Conservation (phyloP, 1,140 invertebrate species). For the Grapholita molesta region DNA sequence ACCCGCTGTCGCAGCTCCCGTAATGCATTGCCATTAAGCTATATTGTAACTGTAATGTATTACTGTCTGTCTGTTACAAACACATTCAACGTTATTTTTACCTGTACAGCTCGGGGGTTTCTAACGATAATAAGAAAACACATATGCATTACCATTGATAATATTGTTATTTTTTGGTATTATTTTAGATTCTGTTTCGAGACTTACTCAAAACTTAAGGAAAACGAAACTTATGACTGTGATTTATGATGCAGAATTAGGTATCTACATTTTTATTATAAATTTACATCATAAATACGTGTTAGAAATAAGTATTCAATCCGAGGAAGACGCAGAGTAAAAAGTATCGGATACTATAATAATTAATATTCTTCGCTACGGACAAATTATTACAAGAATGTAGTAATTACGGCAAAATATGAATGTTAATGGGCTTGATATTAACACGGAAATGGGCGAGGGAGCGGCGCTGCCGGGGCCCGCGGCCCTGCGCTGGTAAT, state of each 20-base stretch:
- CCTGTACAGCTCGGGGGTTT: neutral
- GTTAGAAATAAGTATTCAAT: neutral
- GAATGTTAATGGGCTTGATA: slow-evolving; percentile 13
- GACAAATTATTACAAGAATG: neutral
- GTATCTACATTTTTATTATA: too few relatives aligned
- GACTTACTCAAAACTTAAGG: too few relatives aligned
- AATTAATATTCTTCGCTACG: neutral
- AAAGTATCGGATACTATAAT: neutral
- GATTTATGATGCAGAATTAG: too few relatives aligned
- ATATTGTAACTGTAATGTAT: neutral
- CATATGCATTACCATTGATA: too few relatives aligned
- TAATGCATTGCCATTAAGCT: slow-evolving; percentile 16
- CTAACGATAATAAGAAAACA: neutral
- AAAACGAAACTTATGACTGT: too few relatives aligned
- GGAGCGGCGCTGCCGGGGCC: neutral
- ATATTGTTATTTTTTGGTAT: too few relatives aligned
- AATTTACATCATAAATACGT: too few relatives aligned
- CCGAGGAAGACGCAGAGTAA: neutral
- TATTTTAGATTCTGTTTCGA: too few relatives aligned
- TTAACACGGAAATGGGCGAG: slow-evolving; percentile 3
- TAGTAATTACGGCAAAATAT: slow-evolving; percentile 5
- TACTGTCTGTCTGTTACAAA: neutral
- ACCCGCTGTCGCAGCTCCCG: slow-evolving; percentile 3
- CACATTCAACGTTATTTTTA: neutral
- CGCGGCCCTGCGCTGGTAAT: neutral